Evolutionary conservation across 1,140 invertebrate genomes (phyloP).

Genomic region (Cotesia chilonis): DNA sequence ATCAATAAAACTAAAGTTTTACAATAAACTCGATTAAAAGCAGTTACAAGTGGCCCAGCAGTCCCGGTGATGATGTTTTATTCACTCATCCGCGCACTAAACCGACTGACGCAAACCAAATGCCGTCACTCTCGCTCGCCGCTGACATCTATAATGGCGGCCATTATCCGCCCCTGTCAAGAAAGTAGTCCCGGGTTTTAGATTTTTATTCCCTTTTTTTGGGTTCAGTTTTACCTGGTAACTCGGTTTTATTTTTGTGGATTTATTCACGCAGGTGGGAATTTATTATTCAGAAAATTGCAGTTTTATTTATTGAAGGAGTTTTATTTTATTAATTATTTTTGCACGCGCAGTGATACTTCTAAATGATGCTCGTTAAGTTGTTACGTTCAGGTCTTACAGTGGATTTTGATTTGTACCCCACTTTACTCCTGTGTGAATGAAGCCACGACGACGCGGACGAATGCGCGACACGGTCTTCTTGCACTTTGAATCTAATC

Average conservation of each 20-base stretch:
- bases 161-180: slow-evolving; percentile 38
- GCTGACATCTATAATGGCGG: slow-evolving; percentile 66
- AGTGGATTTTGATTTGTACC: slow-evolving; percentile 1
- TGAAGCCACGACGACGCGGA: slow-evolving; percentile 43
- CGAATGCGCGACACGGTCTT: slow-evolving; percentile 18
- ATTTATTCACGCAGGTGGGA: not conserved
- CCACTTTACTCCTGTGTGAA: slow-evolving; percentile 35
- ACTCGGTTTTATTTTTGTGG: not conserved
- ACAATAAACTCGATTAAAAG: slow-evolving; percentile 29
- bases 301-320: no score
- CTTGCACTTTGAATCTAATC: slow-evolving; percentile 25
- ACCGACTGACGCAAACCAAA: slow-evolving; percentile 56
- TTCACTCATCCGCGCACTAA: slow-evolving; percentile 53
- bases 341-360: not conserved
- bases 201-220: not conserved
- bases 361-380: no score
- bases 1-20: slow-evolving; percentile 4
- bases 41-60: slow-evolving; percentile 32
- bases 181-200: slow-evolving; percentile 40
- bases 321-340: not conserved
- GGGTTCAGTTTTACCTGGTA: not conserved
- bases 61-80: slow-evolving; percentile 39
- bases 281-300: not conserved
- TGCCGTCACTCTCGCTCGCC: slow-evolving; percentile 55
- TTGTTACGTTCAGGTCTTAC: not conserved